Conservation (phyloP, 2,888 invertebrate genomes). For the Amaurobius ferox region DNA sequence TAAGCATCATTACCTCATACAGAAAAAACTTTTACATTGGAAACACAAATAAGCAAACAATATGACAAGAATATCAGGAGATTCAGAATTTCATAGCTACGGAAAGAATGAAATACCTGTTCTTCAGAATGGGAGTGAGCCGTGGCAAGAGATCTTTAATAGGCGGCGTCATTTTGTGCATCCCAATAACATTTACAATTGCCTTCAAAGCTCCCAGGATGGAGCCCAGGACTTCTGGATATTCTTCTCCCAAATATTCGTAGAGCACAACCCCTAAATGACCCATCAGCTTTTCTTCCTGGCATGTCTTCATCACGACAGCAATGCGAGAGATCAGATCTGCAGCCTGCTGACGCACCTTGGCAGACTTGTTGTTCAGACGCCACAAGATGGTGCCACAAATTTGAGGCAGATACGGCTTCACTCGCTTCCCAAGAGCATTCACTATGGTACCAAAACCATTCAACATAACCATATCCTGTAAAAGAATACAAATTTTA, state of each 20-base stretch:
- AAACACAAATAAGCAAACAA: too few species aligned
- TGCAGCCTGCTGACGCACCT: conserved; percentile 98
- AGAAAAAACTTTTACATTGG: too few species aligned
- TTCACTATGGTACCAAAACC: conserved; percentile 99
- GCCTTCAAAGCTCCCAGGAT: conserved; percentile 99
- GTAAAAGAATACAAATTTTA: too few species aligned
- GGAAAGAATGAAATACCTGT: conserved; percentile 85
- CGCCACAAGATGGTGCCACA: conserved; percentile 99
- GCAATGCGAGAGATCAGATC: conserved; percentile 98
- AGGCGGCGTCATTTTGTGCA: conserved; percentile 99
- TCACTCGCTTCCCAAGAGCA: conserved; percentile 96
- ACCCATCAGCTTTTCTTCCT: conserved; percentile 99
- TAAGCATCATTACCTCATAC: too few species aligned
- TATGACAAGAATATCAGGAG: too few species aligned
- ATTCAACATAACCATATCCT: conserved; percentile 99
- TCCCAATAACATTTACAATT: conserved; percentile 99
- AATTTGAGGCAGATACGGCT: conserved; percentile 99
- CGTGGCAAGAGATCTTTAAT: conserved; percentile 98
- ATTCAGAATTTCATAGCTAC: too few species aligned
- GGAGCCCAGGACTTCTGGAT: conserved; percentile 98
- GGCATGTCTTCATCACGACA: conserved; percentile 99
- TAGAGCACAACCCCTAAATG: conserved; percentile 99
- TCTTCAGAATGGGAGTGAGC: conserved; percentile 97
- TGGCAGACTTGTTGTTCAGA: conserved; percentile 99
- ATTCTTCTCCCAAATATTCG: conserved; percentile 99